Evolutionary conservation across 2,888 invertebrate genomes (phyloP), one percentile per base, ranked within the genome.

Genomic region (Volucella inflata): DNA sequence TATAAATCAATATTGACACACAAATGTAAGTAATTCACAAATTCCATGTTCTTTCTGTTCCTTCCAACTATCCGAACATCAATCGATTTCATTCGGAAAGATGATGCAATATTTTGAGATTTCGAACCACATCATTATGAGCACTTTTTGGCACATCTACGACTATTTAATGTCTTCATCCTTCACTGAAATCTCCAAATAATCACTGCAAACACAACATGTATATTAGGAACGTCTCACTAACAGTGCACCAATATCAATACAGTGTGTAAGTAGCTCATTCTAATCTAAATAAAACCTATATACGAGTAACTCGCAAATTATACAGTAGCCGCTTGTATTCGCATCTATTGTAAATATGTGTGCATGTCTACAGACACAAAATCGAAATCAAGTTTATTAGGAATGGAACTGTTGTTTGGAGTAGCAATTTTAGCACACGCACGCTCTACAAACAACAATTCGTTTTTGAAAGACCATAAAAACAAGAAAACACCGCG

Each of bases 101-200:
- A 60, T 71, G 71, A 71, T 71, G 71, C 60, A 71, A 71, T 14
- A 42, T 2, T 57, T 21, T 36, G 57, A 30, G 40, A 40, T 59
- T 38, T 59, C 40, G 36, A 11, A 36, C 57, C 9, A 36, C 38
- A 36, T 59, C 57, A 40, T 16, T 59, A 10, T 16, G 57, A 21
- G 30, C 36, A 38, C 53, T 72, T 62, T 44, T 64, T 16, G 55
- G 64, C 74, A 55, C 38, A 16, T 30, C 30, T 30, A 3, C 6
- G 30, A 36, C 44, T 30, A 36, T 60, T 50, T 42, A 48, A 42
- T 36, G 30, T 17, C 30, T 62, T 44, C 51, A 72, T 62, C 36
- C 36, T 46, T 42, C 44, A n/a, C 50, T 57, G 64, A 55, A 40
- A 64, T 64, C 51, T 21, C 40, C 48, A 65, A 55, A 64, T 44